A percentile compares a stretch with the other conserved stretches of the same genome.
Conservation (phyloP, 1,140 invertebrate species). For the Danaus melanippus region DNA sequence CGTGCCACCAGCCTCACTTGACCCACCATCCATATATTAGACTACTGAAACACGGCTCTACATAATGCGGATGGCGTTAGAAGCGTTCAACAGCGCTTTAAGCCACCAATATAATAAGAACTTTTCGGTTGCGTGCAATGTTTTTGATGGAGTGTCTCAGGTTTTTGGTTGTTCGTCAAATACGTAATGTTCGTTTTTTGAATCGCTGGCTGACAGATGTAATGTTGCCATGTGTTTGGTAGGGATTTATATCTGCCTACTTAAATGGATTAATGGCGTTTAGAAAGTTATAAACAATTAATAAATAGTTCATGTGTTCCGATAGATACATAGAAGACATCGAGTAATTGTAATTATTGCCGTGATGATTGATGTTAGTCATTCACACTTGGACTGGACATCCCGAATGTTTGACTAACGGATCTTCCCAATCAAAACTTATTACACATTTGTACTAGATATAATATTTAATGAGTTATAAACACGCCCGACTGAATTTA, state of each 20-base stretch:
- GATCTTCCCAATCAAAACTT: background rate
- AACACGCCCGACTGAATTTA: background rate
- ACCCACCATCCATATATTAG: constrained; percentile 5
- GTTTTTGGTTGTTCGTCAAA: constrained; percentile 7
- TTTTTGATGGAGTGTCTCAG: too few relatives aligned
- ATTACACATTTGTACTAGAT: background rate
- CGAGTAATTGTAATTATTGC: too few relatives aligned
- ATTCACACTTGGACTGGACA: too few relatives aligned
- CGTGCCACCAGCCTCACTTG: constrained; percentile 30
- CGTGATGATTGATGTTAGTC: too few relatives aligned
- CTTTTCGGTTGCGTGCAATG: too few relatives aligned
- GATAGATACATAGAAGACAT: background rate
- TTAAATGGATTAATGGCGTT: constrained; percentile 24
- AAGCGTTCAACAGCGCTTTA: constrained; percentile 54
- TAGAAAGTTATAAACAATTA: constrained; percentile 13
- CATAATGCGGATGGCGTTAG: constrained; percentile 26
- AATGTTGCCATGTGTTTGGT: constrained; percentile 58
- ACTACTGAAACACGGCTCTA: constrained; percentile 15
- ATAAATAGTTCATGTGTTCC: constrained; percentile 4
- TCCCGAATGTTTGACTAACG: too few relatives aligned
- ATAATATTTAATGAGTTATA: too few relatives aligned
- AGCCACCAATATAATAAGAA: too few relatives aligned
- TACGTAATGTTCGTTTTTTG: constrained; percentile 55
- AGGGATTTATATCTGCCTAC: constrained; percentile 31
- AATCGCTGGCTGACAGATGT: constrained; percentile 62